Percentiles rank a stretch among this genome's conserved stretches.
These are phyloP conservation scores for Leucopternis melanops DNA, from an alignment of 2,113 vertebrate species.

Conservation along the genomic window DNA sequence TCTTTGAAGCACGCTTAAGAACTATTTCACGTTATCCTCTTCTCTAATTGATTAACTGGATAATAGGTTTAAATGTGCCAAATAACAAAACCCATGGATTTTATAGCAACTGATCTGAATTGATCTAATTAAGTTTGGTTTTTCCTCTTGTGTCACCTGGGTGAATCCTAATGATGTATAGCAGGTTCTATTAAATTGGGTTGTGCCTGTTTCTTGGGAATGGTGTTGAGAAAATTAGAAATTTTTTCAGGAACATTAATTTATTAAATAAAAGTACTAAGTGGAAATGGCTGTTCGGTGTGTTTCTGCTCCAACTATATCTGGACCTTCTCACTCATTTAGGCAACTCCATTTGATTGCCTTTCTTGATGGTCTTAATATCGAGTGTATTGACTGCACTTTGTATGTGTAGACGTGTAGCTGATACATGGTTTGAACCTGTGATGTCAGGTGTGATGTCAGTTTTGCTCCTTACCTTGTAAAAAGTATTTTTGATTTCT, in stretches of 20 bases:
- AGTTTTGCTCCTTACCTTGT: neutral
- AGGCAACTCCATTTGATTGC: neutral
- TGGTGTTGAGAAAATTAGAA: neutral
- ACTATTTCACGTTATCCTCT: slow-evolving; percentile 37
- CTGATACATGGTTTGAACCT: neutral
- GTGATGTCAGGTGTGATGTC: neutral
- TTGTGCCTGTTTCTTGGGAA: neutral
- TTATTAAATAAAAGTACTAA: neutral
- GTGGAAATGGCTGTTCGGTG: neutral
- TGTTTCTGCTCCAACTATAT: neutral
- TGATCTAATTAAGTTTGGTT: slow-evolving; percentile 44
- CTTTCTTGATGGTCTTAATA: neutral
- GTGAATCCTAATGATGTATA: neutral
- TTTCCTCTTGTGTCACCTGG: neutral
- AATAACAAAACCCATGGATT: slow-evolving; percentile 50
- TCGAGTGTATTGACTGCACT: accelerated
- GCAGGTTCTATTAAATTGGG: neutral
- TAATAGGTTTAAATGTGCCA: slow-evolving; percentile 62
- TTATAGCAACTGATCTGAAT: slow-evolving; percentile 38
- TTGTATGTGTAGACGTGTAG: neutral
- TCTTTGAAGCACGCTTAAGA: slow-evolving; percentile 27
- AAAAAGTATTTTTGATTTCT: neutral
- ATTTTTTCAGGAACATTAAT: neutral
- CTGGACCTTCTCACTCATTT: neutral
- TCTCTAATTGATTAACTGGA: slow-evolving; percentile 55